Conservation (phyloP, 1,140 invertebrate genomes). For the Bactericera cockerelli region DNA sequence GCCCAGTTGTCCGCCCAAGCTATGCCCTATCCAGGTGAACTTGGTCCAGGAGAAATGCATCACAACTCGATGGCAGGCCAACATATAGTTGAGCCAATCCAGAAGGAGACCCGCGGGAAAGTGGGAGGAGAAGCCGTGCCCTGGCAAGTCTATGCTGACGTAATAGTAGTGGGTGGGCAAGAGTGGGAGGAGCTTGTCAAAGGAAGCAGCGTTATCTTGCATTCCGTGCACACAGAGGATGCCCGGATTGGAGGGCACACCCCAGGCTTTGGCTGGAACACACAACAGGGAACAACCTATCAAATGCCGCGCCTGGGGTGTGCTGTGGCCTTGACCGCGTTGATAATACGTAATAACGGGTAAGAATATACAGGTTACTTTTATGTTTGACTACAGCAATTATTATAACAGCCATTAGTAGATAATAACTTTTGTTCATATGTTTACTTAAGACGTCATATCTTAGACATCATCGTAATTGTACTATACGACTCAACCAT, state of each 20-base stretch:
- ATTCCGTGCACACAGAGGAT: slow-evolving; percentile 45
- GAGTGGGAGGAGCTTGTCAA: slow-evolving; percentile 40
- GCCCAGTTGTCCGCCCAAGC: slow-evolving; percentile 36
- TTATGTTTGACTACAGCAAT: too few relatives aligned
- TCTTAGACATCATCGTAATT: too few relatives aligned
- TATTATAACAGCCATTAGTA: too few relatives aligned
- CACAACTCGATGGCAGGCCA: slow-evolving; percentile 35
- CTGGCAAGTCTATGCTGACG: slow-evolving; percentile 48
- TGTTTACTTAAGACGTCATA: too few relatives aligned
- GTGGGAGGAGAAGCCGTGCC: slow-evolving; percentile 48
- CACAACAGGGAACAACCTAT: neutral
- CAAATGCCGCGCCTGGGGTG: too few relatives aligned
- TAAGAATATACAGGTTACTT: too few relatives aligned
- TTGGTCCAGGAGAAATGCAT: slow-evolving; percentile 39
- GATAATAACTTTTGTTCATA: too few relatives aligned
- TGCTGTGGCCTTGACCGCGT: too few relatives aligned
- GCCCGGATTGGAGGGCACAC: slow-evolving; percentile 31
- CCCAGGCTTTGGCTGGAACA: slow-evolving; percentile 45
- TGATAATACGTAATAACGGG: too few relatives aligned
- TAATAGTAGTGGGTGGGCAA: slow-evolving; percentile 41
- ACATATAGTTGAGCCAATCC: slow-evolving; percentile 31
- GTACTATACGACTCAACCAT: too few relatives aligned
- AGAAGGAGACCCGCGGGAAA: slow-evolving; percentile 35
- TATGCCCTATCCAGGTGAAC: slow-evolving; percentile 39
- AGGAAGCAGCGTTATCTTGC: slow-evolving; percentile 46